Conservation (phyloP, 92 coral and sea anemone species). For the Epizoanthus fatuus region DNA sequence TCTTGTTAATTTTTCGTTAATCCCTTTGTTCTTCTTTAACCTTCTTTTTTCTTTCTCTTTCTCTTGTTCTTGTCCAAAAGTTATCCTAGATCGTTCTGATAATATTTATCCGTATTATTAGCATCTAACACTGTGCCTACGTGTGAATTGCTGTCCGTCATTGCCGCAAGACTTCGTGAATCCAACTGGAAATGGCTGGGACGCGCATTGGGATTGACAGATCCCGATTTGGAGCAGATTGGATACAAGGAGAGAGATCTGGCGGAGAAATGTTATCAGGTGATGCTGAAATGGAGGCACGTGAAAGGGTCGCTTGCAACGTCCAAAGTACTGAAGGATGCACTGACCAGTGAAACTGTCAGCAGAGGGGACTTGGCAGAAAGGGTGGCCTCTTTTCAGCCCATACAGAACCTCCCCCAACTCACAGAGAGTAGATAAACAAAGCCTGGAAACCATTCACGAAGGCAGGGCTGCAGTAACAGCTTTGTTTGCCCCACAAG, state of each 20-base stretch:
- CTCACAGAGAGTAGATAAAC: too few species aligned
- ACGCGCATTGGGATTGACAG: slow-evolving; percentile 37
- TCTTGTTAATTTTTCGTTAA: too few species aligned
- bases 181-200: slow-evolving; percentile 45
- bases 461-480: too few species aligned
- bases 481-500: too few species aligned
- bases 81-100: background rate
- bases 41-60: too few species aligned
- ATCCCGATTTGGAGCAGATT: slow-evolving; percentile 41
- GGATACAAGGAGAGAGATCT: slow-evolving; percentile 33
- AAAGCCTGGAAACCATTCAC: too few species aligned
- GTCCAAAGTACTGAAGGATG: slow-evolving; percentile 27
- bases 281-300: slow-evolving; percentile 43
- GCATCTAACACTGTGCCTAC: slow-evolving; percentile 4
- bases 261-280: slow-evolving; percentile 49
- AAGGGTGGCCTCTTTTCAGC: background rate
- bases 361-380: slow-evolving; percentile 50
- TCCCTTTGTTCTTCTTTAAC: too few species aligned
- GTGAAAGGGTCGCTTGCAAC: slow-evolving; percentile 41
- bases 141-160: background rate
- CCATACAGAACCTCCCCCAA: background rate
- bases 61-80: too few species aligned
- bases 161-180: background rate
- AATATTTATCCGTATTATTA: background rate
- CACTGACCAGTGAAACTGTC: slow-evolving; percentile 39